A percentile compares a stretch with the other conserved stretches of the same genome.
Evolutionary conservation across 2,888 invertebrate species (phyloP).

Genomic region (Strigamia crassipes): DNA sequence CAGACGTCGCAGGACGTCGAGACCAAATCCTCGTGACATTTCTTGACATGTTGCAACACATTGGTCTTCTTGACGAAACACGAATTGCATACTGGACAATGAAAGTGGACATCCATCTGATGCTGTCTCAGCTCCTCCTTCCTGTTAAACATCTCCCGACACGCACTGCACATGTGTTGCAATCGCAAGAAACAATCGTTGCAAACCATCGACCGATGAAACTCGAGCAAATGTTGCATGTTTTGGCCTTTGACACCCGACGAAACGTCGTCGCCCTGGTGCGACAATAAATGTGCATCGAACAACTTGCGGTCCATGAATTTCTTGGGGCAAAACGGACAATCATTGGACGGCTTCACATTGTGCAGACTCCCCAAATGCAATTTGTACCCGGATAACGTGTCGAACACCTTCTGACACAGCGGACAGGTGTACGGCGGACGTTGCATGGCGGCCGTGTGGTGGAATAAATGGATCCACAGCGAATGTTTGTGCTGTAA

Average conservation of each 20-base stretch:
- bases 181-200: slow-evolving; percentile 23
- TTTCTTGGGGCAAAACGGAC: slow-evolving; percentile 28
- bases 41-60: slow-evolving; percentile 18
- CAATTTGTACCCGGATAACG: slow-evolving; percentile 36
- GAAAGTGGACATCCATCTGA: slow-evolving; percentile 30
- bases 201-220: slow-evolving; percentile 36
- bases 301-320: slow-evolving; percentile 32
- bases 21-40: not conserved
- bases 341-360: slow-evolving; percentile 38
- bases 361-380: slow-evolving; percentile 34
- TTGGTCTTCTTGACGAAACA: slow-evolving; percentile 29
- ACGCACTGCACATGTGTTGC: slow-evolving; percentile 24
- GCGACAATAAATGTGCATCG: not conserved
- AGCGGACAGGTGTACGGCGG: slow-evolving; percentile 39
- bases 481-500: slow-evolving; percentile 43
- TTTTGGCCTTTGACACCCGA: not conserved
- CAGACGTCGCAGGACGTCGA: not conserved
- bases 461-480: slow-evolving; percentile 36
- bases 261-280: not conserved
- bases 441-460: slow-evolving; percentile 36
- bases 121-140: slow-evolving; percentile 36
- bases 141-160: slow-evolving; percentile 34
- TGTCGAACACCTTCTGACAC: slow-evolving; percentile 39
- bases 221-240: slow-evolving; percentile 26
- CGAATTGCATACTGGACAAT: slow-evolving; percentile 17